Evolutionary conservation across 2,113 vertebrate genomes (phyloP), one percentile per base, ranked within the genome.

Genomic region (Empidonax traillii): DNA sequence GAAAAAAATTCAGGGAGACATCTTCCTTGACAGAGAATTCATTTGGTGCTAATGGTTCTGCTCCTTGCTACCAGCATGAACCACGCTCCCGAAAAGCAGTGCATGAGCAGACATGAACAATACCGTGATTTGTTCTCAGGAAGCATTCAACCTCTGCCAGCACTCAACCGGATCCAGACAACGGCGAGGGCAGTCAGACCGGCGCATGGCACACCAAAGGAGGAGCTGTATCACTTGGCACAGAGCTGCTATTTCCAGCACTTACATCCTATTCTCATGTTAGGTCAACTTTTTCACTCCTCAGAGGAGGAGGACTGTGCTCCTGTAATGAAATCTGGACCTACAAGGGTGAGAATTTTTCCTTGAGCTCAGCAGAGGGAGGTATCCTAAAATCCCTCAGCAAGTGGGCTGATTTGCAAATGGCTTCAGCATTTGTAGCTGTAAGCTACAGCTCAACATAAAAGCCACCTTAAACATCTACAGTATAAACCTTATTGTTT

Each of bases 121-220:
- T 94, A 79, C 56, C 53, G 72, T 22, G 76, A 95, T 88, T 93
- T 97, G 95, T 97, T 97, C 95, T 93, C 91, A 75, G 85, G 94
- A 91, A 93, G 84, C 81, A 90, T 96, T 94, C 87, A 56, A 35
- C 33, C 68, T 31, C 75, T 94, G 95, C 95, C 95, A 96, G 39
- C 72, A 94, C 85, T 33, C 87, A 93, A 89, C 81, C 35, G 65
- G 92, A 93, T 94, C 86, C 91, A 95, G 88, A 91, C 68, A 22
- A 80, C 43, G 62, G 87, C 65, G 14, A 23, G 72, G 87, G 74
- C 85, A 19, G 83, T 46, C 58, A 72, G 88, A 47, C 8, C 23
- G 18, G 90, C 82, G 90, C 88, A 93, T 21, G 78, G 93, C 71
- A 90, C 90, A 51, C 63, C 83, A 5, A 55, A 49, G 8, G 88